phyloP scores from a whole-genome alignment of 1,140 invertebrate genomes.

The Protaetia brevitarsis region DNA sequence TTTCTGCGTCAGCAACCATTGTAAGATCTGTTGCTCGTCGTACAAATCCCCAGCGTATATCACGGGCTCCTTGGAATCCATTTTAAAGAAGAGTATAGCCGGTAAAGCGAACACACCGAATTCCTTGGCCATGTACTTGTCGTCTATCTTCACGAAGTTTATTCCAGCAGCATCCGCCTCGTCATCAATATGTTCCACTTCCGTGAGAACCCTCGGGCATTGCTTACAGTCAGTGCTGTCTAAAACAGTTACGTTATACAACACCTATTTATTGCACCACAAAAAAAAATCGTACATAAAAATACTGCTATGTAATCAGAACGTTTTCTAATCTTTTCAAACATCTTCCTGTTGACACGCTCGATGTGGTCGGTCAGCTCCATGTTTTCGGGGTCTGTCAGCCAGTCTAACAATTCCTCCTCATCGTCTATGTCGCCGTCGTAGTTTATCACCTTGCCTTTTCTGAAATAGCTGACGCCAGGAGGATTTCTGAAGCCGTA shows the following conservation, averaged over 20 bases:
- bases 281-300: conserved; percentile 95
- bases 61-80: conserved; percentile 84
- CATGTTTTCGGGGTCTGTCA: conserved; percentile 93
- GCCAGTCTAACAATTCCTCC: conserved; percentile 90
- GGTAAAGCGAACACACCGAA: conserved; percentile 86
- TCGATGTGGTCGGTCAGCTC: conserved; percentile 91
- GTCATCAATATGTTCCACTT: conserved; percentile 92
- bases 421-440: conserved; percentile 91
- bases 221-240: conserved; percentile 93
- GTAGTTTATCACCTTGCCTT: conserved; percentile 87
- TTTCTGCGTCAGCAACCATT: conserved; percentile 87
- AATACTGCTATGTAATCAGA: conserved; percentile 92
- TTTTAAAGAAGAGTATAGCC: conserved; percentile 84
- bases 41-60: conserved; percentile 92
- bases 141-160: conserved; percentile 90
- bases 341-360: conserved; percentile 89
- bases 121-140: conserved; percentile 80
- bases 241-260: conserved; percentile 62
- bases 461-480: conserved; percentile 87
- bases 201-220: conserved; percentile 80
- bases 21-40: conserved; percentile 83
- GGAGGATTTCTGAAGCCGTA: conserved; percentile 87
- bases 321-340: conserved; percentile 84
- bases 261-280: background rate
- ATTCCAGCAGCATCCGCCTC: conserved; percentile 89